phyloP scores from a whole-genome alignment of 2,113 vertebrate genomes.

The Brienomyrus brachyistius region DNA sequence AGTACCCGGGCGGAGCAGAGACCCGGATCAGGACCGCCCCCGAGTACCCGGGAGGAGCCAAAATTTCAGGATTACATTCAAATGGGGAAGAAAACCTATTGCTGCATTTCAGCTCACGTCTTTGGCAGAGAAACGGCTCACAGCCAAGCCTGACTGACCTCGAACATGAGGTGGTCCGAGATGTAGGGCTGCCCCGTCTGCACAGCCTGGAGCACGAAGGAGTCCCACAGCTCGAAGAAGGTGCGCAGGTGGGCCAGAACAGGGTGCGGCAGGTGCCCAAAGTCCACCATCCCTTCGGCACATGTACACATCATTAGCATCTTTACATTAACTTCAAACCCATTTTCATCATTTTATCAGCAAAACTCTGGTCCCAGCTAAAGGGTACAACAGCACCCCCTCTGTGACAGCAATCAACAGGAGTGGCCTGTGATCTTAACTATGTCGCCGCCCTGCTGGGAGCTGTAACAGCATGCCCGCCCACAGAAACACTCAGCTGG shows the following conservation, averaged over 20 bases:
- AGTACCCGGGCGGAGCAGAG: not conserved
- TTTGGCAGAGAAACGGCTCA: not conserved
- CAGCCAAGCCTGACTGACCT: conserved; percentile 42
- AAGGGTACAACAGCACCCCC: not conserved
- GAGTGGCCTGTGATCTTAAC: not conserved
- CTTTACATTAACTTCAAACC: not conserved
- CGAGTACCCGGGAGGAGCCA: too few relatives aligned
- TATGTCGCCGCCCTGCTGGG: not conserved
- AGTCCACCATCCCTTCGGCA: conserved; percentile 70
- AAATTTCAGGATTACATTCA: too few relatives aligned
- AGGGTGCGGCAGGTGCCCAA: conserved; percentile 76
- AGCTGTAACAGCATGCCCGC: not conserved
- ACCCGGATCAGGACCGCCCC: not conserved
- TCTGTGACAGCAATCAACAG: not conserved
- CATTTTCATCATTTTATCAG: not conserved
- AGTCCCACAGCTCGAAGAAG: conserved; percentile 85
- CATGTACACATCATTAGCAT: not conserved
- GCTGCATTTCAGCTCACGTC: not conserved
- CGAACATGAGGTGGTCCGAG: conserved; percentile 70
- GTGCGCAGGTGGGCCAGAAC: conserved; percentile 78
- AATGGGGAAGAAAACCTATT: not conserved
- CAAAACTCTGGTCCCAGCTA: not conserved
- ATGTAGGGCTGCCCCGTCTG: conserved; percentile 70
- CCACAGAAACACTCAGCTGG: not conserved
- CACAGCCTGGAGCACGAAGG: conserved; percentile 67